A percentile compares a stretch with the other conserved stretches of the same genome.
Evolutionary conservation across 2,797 vertebrate genomes (phyloP).

Genomic region (Brotula barbata): DNA sequence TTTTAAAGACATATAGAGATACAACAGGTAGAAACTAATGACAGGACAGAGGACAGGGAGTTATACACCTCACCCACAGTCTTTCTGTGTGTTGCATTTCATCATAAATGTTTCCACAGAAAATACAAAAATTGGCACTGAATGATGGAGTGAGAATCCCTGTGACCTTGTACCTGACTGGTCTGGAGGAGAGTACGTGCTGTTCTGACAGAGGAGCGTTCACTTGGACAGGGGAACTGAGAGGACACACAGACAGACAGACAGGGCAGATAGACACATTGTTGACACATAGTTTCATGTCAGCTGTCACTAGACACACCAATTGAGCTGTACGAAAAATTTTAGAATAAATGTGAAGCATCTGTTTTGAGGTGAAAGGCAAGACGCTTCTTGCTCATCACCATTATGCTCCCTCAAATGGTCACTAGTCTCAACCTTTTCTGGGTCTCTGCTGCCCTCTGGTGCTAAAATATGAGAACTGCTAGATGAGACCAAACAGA

Average conservation of each 20-base stretch:
- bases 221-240: constrained; percentile 24
- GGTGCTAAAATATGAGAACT: constrained; percentile 30
- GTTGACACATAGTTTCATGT: constrained; percentile 9
- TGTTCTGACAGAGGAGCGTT: constrained; percentile 14
- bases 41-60: neutral
- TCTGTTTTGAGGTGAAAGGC: constrained; percentile 29
- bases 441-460: constrained; percentile 45
- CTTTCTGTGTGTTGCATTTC: too few relatives aligned
- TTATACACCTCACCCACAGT: neutral
- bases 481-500: neutral
- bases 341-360: constrained; percentile 11
- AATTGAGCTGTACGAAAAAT: neutral
- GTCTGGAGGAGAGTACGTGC: constrained; percentile 24
- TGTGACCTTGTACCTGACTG: constrained; percentile 40
- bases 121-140: neutral
- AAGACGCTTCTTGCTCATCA: neutral
- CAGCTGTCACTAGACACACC: constrained; percentile 3
- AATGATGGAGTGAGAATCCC: constrained; percentile 1
- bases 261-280: constrained; percentile 20
- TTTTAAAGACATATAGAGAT: constrained; percentile 20
- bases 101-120: neutral
- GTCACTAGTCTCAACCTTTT: neutral
- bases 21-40: neutral
- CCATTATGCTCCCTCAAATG: neutral
- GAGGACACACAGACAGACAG: constrained; percentile 10